Base-by-base conservation (phyloP, 2,113 vertebrate genomes). In the Thamnaconus septentrionalis region DNA sequence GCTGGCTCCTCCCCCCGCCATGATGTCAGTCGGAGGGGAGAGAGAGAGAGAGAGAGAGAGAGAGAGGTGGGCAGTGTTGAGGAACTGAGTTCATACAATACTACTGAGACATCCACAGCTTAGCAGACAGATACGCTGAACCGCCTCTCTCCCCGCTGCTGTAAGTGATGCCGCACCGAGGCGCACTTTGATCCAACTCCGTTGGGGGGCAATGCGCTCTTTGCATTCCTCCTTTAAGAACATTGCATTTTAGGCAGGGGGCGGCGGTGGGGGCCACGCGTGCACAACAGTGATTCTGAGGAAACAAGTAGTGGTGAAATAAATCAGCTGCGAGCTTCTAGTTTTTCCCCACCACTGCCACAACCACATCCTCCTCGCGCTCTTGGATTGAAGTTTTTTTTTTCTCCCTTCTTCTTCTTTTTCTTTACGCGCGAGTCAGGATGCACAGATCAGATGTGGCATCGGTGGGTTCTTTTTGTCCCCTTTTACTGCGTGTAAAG, bases 51-150 rank as follows among this genome's bases (percentile, higher is more conserved):
- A 86, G 87, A 67, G 86, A 83, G 82, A 79, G 85, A 43, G 73
- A 88, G 90, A 86, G 88, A 88, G 88, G 87, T 88, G 83, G 85
- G 90, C 88, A 87, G 88, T 69, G 79, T 83, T 87, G 83, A 87
- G 87, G 85, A 89, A 88, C 87, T 79, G 89, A 91, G 91, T 90
- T 91, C 89, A 89, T 91, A 83, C 90, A 88, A 90, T 91, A 90
- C 92, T 89, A 91, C 90, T 87, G 90, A 92, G 90, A 90, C 88
- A 84, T 87, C 86, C 66, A 84, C 88, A 90, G 91, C 88, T 90
- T 86, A 88, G 87, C 90, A 87, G 81, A 88, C 85, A 83, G 84
- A 85, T 82, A 84, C 85, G 80, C 73, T 86, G 83, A 80, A 84
- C 82, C 87, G 86, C 83, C 87, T 87, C 76, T 87, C 76, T 90